A percentile compares a stretch with the other conserved stretches of the same genome.
Conservation (phyloP, 1,140 invertebrate species). For the Drosophila watanabei region DNA sequence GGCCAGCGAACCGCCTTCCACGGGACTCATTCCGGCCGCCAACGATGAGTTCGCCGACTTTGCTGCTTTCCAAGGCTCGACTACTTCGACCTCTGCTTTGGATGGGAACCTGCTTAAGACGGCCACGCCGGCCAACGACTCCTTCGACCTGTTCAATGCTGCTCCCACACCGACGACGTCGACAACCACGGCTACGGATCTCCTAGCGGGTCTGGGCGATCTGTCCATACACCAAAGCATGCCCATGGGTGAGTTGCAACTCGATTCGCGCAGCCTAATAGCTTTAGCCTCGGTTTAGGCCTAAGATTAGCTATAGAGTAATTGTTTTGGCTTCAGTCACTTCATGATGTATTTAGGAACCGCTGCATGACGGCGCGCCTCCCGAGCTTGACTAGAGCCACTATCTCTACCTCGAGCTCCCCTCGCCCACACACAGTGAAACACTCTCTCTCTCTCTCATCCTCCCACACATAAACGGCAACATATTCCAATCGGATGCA, state of each 20-base stretch:
- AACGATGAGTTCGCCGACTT: constrained; percentile 92
- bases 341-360: constrained; percentile 42
- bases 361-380: constrained; percentile 56
- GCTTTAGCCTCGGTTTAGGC: constrained; percentile 19
- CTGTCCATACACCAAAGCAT: constrained; percentile 83
- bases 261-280: constrained; percentile 4
- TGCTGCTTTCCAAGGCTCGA: constrained; percentile 88
- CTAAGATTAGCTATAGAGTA: constrained; percentile 40
- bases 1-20: constrained; percentile 60
- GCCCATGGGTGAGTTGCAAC: constrained; percentile 79
- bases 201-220: constrained; percentile 87
- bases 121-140: constrained; percentile 75
- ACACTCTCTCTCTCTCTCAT: constrained; percentile 12
- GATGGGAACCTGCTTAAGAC: constrained; percentile 67
- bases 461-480: constrained; percentile 68
- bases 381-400: constrained; percentile 53
- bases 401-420: constrained; percentile 55
- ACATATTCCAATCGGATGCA: constrained; percentile 85
- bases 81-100: constrained; percentile 54
- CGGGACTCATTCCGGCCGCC: constrained; percentile 46
- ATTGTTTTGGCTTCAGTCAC: constrained; percentile 29
- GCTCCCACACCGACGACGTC: constrained; percentile 28
- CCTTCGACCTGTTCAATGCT: constrained; percentile 75
- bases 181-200: constrained; percentile 86
- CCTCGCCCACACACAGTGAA: constrained; percentile 40